These are phyloP conservation scores for Artemia sinica DNA, from an alignment of 2,888 invertebrate genomes.

Conservation along the genomic window DNA sequence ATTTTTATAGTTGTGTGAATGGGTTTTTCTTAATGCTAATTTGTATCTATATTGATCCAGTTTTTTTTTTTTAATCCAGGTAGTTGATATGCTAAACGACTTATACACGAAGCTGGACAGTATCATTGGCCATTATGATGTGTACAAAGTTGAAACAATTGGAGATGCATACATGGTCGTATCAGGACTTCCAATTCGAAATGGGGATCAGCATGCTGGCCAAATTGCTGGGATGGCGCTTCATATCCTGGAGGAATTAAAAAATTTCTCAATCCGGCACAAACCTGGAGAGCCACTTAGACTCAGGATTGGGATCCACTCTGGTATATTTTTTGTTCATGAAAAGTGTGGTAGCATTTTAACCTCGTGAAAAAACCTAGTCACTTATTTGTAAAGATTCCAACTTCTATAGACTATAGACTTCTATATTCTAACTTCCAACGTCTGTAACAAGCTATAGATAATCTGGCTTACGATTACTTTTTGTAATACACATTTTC, in stretches of 20 bases:
- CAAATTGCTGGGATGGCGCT: conserved; percentile 62
- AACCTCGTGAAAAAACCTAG: no score
- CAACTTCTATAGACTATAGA: no score
- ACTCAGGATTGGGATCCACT: conserved; percentile 53
- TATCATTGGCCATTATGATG: conserved; percentile 68
- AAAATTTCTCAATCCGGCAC: conserved; percentile 49
- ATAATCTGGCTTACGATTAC: no score
- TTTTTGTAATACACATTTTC: no score
- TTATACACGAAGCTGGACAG: conserved; percentile 73
- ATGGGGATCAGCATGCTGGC: conserved; percentile 53
- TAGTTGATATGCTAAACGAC: conserved; percentile 69
- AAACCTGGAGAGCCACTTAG: conserved; percentile 47
- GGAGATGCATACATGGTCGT: conserved; percentile 74
- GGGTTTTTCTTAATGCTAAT: conserved; percentile 9
- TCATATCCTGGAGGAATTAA: conserved; percentile 50
- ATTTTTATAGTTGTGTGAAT: not conserved
- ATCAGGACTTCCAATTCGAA: conserved; percentile 54
- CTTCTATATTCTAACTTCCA: no score
- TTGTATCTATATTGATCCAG: no score
- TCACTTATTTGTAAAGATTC: no score
- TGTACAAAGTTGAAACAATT: conserved; percentile 72
- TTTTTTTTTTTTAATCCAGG: conserved; percentile 36
- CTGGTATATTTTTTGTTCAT: conserved; percentile 33
- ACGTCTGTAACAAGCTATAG: no score
- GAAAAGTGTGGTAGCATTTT: no score